Base-by-base conservation (phyloP, 2,113 vertebrate genomes). In the Choloepus hoffmanni region DNA sequence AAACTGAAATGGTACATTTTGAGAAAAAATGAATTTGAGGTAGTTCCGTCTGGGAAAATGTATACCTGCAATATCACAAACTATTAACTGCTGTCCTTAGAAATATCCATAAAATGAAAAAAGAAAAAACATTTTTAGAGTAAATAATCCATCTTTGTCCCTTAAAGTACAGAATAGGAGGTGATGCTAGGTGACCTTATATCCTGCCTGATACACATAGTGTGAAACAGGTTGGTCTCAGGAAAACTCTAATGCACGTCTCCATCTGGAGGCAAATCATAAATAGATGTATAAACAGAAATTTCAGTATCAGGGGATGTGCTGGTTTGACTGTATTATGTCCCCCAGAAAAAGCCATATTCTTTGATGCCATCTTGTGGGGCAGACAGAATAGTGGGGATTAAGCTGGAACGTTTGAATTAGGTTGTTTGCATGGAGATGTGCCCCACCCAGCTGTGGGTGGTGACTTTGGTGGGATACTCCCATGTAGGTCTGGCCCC, bases 261-360 rank as follows among this genome's bases (percentile, higher is more conserved):
- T 85, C 14, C 23, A 63, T 74, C 12, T 50, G 55, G 1, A 68
- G 23, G 50, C 11, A 11, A 90, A 68, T 40, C 26, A 74, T 65
- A 94, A 86, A 89, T 60, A 90, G 43, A 81, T 48, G 26, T 76
- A 68, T 43, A 55, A 85, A 55, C n/a, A 78, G 70, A 73, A 83
- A 76, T 91, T 74, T 53, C 63, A 70, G 50, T 14, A 65, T 90
- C 26, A 50, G 43, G 23, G 19, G 3, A 88, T n/a, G 36, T 36
- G 36, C 36, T 2, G 36, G 36, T 36, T 36, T 36, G 36, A 36
- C 36, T 36, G 36, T 36, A 36, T 36, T 36, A 36, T 36, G 36
- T 36, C 36, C 36, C 36, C 36, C 36, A 36, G 36, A 36, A 36
- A 36, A 36, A 36, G 36, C 36, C 36, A 36, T 36, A 36, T 36